Conservation (phyloP, 2,888 invertebrate genomes). For the Chalcosyrphus nemorum region DNA sequence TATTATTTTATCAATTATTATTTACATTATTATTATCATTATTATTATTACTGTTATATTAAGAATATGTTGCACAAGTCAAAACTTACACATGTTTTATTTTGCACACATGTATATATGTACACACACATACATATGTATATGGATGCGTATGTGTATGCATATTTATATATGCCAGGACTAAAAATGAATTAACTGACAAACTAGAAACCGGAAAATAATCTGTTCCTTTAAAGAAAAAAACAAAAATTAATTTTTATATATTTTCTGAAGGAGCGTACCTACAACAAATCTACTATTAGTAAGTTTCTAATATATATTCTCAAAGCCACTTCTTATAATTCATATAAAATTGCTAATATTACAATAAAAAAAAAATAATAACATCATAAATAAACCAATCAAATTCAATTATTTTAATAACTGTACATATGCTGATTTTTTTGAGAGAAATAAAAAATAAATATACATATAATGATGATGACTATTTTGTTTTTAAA, state of each 20-base stretch:
- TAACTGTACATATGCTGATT: constrained; percentile 38
- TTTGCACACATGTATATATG: constrained; percentile 27
- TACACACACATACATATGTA: too few species aligned
- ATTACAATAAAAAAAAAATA: neutral
- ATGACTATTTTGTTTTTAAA: constrained; percentile 24
- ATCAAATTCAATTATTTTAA: neutral
- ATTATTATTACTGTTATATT: constrained; percentile 24
- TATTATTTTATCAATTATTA: too few species aligned
- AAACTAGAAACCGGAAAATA: neutral
- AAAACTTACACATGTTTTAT: constrained; percentile 44
- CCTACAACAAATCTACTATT: constrained; percentile 37
- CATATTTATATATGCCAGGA: constrained; percentile 6
- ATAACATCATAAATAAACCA: neutral
- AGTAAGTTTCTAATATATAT: constrained; percentile 55
- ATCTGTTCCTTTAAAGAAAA: constrained; percentile 55
- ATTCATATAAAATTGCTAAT: neutral
- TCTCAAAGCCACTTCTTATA: constrained; percentile 38
- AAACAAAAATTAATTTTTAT: constrained; percentile 12
- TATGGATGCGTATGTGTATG: too few species aligned
- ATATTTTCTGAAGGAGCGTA: constrained; percentile 43
- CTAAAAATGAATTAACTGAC: constrained; percentile 18
- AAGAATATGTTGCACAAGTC: constrained; percentile 62
- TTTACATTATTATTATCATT: too few species aligned
- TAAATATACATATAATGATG: neutral
- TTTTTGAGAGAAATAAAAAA: neutral